Base-by-base conservation (phyloP, 2,797 vertebrate species). In the Eupleurogrammus muticus region DNA sequence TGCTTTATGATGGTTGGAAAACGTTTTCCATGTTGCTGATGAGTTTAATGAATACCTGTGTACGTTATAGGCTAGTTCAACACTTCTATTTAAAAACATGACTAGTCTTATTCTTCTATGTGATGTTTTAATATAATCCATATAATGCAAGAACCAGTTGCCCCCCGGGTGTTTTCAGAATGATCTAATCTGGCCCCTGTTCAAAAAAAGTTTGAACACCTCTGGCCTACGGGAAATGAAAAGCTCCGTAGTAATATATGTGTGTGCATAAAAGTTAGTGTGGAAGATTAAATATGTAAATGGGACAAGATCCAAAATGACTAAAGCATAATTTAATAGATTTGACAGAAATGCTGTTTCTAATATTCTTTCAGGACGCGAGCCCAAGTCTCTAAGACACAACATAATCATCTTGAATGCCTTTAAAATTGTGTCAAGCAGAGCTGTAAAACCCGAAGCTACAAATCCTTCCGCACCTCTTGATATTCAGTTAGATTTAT, bases 271-370 rank as follows among this genome's bases (percentile, higher is more conserved):
- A 76, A 70, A 53, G 58, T 52, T 50, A 49, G 16, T 20, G 44
- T 38, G 16, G 38, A 56, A 62, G 65, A 84, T 73, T 71, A 81
- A 81, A 83, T 83, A 77, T 85, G 74, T 70, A 82, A 87, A 80
- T 70, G 19, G 76, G 62, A 52, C 32, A 12, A 44, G 19, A 65
- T 78, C 68, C 70, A 75, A 61, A 77, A 73, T 21, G 23, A 62
- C 60, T 73, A 52, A 73, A 73, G 62, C 54, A 58, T 77, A 60
- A 82, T 82, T 89, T 84, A 56, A 73, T 82, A 79, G 75, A 80
- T 87, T 78, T 69, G 70, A 79, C 51, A 67, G 35, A 77, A 68
- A 53, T 65, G 66, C 56, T 66, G 57, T 73, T 75, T 69, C 23
- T 56, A 75, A 83, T 66, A 75, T 79, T 75, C 65, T 66, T 59